Evolutionary conservation across 1,140 invertebrate genomes (phyloP).

Genomic region (Heliothis subflexa): DNA sequence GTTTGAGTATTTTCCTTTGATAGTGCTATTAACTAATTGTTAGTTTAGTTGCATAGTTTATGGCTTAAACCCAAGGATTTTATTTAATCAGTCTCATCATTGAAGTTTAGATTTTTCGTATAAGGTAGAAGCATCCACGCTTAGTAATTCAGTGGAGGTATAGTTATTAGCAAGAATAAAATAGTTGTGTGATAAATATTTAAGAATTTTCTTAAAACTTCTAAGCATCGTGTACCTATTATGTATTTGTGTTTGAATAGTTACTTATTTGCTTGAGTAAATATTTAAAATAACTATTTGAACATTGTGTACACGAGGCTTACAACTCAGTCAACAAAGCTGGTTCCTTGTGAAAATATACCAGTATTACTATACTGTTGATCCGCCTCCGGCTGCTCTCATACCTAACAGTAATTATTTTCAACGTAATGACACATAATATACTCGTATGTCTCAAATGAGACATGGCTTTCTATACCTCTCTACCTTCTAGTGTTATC

Average conservation of each 20-base stretch:
- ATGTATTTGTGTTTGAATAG: not conserved
- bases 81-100: not conserved
- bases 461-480: too few species aligned
- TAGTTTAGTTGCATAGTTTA: not conserved
- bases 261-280: not conserved
- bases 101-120: too few species aligned
- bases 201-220: too few species aligned
- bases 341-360: not conserved
- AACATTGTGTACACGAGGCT: not conserved
- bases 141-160: not conserved
- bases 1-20: not conserved
- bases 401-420: too few species aligned
- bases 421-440: too few species aligned
- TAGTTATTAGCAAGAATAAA: not conserved
- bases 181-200: not conserved
- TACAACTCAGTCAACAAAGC: not conserved
- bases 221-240: too few species aligned
- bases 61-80: not conserved
- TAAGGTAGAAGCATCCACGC: not conserved
- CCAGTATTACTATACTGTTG: not conserved
- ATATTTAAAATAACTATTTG: not conserved
- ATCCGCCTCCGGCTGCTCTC: not conserved
- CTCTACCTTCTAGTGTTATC: too few species aligned
- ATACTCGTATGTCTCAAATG: too few species aligned
- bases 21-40: not conserved